These are phyloP conservation scores for Toxotes lorentzi DNA, from an alignment of 2,797 vertebrate genomes.

Conservation along the genomic window DNA sequence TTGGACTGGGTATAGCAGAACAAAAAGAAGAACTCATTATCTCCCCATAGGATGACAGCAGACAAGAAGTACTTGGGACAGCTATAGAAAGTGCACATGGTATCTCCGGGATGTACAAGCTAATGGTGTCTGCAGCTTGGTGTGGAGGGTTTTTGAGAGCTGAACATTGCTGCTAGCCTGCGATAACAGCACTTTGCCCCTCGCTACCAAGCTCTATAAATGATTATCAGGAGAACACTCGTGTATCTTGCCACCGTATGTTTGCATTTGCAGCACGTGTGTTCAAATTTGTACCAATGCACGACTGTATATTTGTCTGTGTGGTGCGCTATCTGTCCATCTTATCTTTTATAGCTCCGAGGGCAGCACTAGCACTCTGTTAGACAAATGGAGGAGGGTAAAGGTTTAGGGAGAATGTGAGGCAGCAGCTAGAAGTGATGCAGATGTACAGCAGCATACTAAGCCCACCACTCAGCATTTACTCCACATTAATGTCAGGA, in stretches of 20 bases:
- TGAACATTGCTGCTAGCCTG: constrained; percentile 65
- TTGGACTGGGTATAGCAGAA: constrained; percentile 41
- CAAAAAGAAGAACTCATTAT: constrained; percentile 72
- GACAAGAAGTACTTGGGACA: constrained; percentile 63
- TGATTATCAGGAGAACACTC: constrained; percentile 74
- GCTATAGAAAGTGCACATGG: constrained; percentile 56
- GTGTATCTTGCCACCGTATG: constrained; percentile 60
- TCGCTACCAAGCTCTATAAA: constrained; percentile 63
- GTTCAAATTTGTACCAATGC: constrained; percentile 17
- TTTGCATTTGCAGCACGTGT: constrained; percentile 57
- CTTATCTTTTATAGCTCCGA: constrained; percentile 59
- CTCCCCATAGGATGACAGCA: constrained; percentile 68
- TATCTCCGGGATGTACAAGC: constrained; percentile 72
- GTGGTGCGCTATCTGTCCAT: constrained; percentile 33
- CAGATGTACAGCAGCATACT: neutral
- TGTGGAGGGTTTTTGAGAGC: constrained; percentile 68
- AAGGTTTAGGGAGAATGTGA: constrained; percentile 15
- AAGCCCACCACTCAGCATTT: neutral
- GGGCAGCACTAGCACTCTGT: constrained; percentile 8
- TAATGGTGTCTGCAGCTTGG: constrained; percentile 74
- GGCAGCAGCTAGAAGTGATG: constrained; percentile 17
- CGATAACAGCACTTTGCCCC: constrained; percentile 79
- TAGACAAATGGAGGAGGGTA: neutral
- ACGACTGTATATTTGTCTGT: constrained; percentile 27
- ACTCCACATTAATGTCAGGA: constrained; percentile 23